Evolutionary conservation across 2,888 invertebrate species (phyloP).

Genomic region (Idaea biselata): DNA sequence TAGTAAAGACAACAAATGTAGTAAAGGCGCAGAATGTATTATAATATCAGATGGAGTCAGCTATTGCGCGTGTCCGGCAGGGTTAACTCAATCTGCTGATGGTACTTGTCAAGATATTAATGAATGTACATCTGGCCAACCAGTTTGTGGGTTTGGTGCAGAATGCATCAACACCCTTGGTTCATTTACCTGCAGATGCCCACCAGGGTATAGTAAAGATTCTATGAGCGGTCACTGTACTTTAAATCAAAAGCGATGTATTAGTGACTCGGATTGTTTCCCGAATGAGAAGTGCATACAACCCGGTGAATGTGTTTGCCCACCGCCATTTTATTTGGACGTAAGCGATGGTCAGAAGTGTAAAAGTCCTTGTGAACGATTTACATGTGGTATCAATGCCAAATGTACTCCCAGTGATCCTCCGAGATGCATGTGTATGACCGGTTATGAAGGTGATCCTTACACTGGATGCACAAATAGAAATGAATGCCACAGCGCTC

Average conservation of each 20-base stretch:
- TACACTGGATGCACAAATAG: conserved; percentile 91
- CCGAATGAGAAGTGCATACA: conserved; percentile 94
- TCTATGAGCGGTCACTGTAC: conserved; percentile 90
- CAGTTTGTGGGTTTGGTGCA: conserved; percentile 92
- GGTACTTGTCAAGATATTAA: conserved; percentile 93
- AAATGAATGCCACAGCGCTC: conserved; percentile 91
- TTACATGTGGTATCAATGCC: conserved; percentile 93
- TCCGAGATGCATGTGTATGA: conserved; percentile 92
- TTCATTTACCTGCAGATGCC: conserved; percentile 89
- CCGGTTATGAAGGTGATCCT: conserved; percentile 93
- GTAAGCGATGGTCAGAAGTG: conserved; percentile 91
- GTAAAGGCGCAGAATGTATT: conserved; percentile 93
- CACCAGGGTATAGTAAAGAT: conserved; percentile 90
- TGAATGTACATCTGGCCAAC: conserved; percentile 88
- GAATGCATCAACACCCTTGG: conserved; percentile 91
- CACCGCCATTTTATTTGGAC: conserved; percentile 94
- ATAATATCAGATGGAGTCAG: conserved; percentile 94
- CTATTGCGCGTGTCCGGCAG: conserved; percentile 95
- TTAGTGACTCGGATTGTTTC: conserved; percentile 90
- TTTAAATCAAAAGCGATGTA: conserved; percentile 90
- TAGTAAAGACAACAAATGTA: conserved; percentile 89
- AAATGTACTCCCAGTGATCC: conserved; percentile 94
- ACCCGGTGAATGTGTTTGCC: conserved; percentile 94
- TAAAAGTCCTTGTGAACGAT: conserved; percentile 95
- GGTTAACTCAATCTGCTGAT: conserved; percentile 87